Base-by-base conservation (phyloP, 2,888 invertebrate species). In the Hemithea aestivaria region DNA sequence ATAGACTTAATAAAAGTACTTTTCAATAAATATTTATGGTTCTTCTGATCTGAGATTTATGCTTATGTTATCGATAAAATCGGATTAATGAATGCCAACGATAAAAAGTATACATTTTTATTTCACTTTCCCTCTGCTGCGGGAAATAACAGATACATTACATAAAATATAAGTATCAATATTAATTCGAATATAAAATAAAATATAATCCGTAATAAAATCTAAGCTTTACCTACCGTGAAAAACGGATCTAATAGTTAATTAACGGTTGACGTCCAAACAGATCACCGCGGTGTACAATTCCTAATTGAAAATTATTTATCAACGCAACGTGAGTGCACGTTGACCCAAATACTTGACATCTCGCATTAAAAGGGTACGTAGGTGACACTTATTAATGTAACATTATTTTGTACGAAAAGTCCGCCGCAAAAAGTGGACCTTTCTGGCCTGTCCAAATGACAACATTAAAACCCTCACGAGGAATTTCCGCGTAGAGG, bases 371-470 rank as follows among this genome's bases (percentile, higher is more conserved):
- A 62, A 66, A 69, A 71, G 66, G 65, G 67, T 66, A 64, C 66
- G 63, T 62, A 66, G 66, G 63, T 62, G 66, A 62, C 71, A 71
- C 75, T 78, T 71, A 75, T 77, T 75, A 75, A 76, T 70, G 77
- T 74, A 70, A 69, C 68, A 75, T 77, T 76, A 74, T 72, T 70
- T 69, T 65, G 60, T 58, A 64, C 63, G 63, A 62, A 68, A 77
- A 73, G 64, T 56, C 58, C 60, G 44, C 48, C 51, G 60, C 63
- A 73, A 78, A 80, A 76, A 72, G 65, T 69, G 63, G 65, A 66
- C 73, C 71, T 67, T 68, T 67, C 66, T 64, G 56, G n/a, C 56
- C 66, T 66, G 66, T 68, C 73, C 61, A 64, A 74, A 77, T 78
- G 79, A 70, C 69, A 68, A 67, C 72, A 73, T 75, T 76, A 71